Percentiles rank a stretch among this genome's conserved stretches.
Evolutionary conservation across 1,140 invertebrate species (phyloP).

Genomic region (Heliconius himera): DNA sequence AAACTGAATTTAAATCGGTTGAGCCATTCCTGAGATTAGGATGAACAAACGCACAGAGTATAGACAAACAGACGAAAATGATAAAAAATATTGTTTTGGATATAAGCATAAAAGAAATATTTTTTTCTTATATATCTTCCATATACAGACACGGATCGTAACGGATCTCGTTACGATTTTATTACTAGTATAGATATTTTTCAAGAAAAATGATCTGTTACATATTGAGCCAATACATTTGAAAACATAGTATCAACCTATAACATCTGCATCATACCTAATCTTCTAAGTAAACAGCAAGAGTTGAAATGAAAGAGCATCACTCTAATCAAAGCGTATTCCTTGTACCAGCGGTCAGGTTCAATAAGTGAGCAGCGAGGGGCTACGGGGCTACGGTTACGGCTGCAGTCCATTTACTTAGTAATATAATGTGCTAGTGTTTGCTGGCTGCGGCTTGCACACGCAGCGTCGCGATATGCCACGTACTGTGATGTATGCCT

Average conservation of each 20-base stretch:
- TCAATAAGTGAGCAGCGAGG: conserved; percentile 37
- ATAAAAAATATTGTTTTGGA: too few relatives aligned
- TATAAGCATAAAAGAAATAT: too few relatives aligned
- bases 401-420: conserved; percentile 42
- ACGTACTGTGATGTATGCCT: conserved; percentile 71
- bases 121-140: too few relatives aligned
- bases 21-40: too few relatives aligned
- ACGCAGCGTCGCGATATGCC: conserved; percentile 69
- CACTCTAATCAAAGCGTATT: conserved; percentile 3
- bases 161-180: too few relatives aligned
- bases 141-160: too few relatives aligned
- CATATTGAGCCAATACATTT: background rate
- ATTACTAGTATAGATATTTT: too few relatives aligned
- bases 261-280: background rate
- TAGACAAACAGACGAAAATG: too few relatives aligned
- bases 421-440: conserved; percentile 47
- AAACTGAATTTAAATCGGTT: too few relatives aligned
- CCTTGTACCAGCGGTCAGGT: conserved; percentile 31
- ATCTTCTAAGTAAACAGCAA: conserved; percentile 11
- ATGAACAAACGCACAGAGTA: too few relatives aligned
- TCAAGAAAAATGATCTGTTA: background rate
- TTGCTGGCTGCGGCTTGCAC: conserved; percentile 54
- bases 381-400: conserved; percentile 22
- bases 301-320: conserved; percentile 18
- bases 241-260: background rate